These are phyloP conservation scores for Centropyge bicolor DNA, from an alignment of 2,797 vertebrate species.

Conservation along the genomic window DNA sequence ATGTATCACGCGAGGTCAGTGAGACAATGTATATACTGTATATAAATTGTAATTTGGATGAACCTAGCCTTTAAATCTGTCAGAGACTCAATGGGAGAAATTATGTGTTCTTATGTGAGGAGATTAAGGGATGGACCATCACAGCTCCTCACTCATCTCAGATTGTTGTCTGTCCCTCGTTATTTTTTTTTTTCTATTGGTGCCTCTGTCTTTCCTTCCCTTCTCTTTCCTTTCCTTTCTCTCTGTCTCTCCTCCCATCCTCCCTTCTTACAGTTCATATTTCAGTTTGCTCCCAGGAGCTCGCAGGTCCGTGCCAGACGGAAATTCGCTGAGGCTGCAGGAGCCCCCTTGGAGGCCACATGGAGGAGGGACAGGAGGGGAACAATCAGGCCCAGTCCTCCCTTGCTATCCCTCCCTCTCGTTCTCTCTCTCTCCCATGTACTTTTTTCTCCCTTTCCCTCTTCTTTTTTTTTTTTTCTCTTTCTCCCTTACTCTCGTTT, in stretches of 20 bases:
- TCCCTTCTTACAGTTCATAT: conserved; percentile 90
- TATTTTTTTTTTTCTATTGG: not conserved
- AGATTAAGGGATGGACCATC: conserved; percentile 56
- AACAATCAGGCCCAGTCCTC: conserved; percentile 93
- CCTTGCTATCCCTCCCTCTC: conserved; percentile 69
- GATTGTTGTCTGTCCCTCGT: conserved; percentile 69
- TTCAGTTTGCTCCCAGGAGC: conserved; percentile 97
- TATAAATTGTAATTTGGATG: conserved; percentile 9
- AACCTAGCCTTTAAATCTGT: conserved; percentile 27
- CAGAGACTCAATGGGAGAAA: conserved; percentile 12
- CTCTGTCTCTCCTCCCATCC: conserved; percentile 75
- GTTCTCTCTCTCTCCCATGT: conserved; percentile 63
- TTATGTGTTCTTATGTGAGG: conserved; percentile 29
- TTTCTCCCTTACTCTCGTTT: conserved; percentile 80
- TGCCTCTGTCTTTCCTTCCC: conserved; percentile 32
- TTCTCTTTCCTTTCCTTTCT: conserved; percentile 50
- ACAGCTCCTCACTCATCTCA: conserved; percentile 76
- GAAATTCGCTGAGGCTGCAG: conserved; percentile 93
- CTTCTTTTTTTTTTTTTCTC: conserved; percentile 71
- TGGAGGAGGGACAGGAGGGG: conserved; percentile 91
- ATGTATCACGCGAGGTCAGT: conserved; percentile 1
- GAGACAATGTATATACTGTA: not conserved
- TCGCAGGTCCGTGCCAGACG: conserved; percentile 95
- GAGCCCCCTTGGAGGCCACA: conserved; percentile 94
- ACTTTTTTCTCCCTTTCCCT: conserved; percentile 77